These are phyloP conservation scores for Enteromius argenteus DNA, from an alignment of 2,797 vertebrate genomes.

Conservation along the genomic window DNA sequence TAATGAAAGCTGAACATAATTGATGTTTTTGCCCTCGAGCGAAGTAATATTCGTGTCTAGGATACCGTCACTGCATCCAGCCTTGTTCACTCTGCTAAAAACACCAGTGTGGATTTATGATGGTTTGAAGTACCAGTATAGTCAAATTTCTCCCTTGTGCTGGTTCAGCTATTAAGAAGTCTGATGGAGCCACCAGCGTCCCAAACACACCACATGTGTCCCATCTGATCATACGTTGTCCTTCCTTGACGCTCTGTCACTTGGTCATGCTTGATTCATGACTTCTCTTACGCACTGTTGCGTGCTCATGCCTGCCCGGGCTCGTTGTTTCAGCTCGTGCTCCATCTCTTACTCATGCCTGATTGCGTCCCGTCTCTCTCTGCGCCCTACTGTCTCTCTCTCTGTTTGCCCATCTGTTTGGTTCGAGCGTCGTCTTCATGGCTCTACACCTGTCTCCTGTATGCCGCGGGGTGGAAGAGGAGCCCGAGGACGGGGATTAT, in stretches of 20 bases:
- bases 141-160: background rate
- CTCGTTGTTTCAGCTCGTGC: slow-evolving; percentile 26
- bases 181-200: background rate
- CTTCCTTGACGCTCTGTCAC: slow-evolving; percentile 3
- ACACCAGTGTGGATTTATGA: background rate
- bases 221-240: background rate
- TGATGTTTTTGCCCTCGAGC: slow-evolving; percentile 2
- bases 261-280: slow-evolving; percentile 30
- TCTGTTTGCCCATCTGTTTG: slow-evolving; percentile 57
- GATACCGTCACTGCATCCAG: background rate
- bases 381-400: slow-evolving; percentile 37
- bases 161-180: background rate
- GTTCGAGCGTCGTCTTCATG: slow-evolving; percentile 29
- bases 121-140: background rate
- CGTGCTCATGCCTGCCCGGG: background rate
- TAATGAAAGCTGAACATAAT: slow-evolving; percentile 16
- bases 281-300: slow-evolving; percentile 1
- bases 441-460: slow-evolving; percentile 43
- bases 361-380: slow-evolving; percentile 23
- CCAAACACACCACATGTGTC: background rate
- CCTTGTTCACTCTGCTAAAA: slow-evolving; percentile 2
- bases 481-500: slow-evolving; percentile 29
- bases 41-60: slow-evolving; percentile 2
- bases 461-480: slow-evolving; percentile 28
- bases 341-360: slow-evolving; percentile 32